Conservation (phyloP, 2,888 invertebrate genomes). For the Agonopterix alstromeriana region DNA sequence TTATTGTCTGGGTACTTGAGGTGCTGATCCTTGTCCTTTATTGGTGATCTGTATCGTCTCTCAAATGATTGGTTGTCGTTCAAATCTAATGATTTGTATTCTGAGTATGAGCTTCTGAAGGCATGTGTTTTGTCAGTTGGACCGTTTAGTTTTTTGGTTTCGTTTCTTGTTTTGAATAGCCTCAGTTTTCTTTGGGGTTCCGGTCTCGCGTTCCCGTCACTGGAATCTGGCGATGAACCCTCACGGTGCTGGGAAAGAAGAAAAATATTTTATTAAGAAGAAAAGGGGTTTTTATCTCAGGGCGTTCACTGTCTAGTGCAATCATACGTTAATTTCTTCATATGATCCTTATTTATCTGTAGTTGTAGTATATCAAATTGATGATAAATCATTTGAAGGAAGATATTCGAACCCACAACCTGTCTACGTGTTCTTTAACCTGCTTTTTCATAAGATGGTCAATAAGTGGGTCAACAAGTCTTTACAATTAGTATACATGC, state of each 20-base stretch:
- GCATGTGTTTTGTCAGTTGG: slow-evolving; percentile 43
- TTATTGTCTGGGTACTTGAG: slow-evolving; percentile 57
- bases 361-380: too few relatives aligned
- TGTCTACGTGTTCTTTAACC: too few relatives aligned
- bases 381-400: too few relatives aligned
- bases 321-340: too few relatives aligned
- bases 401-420: too few relatives aligned
- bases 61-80: slow-evolving; percentile 53
- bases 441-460: too few relatives aligned
- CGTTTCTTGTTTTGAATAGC: slow-evolving; percentile 85
- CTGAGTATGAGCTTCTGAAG: slow-evolving; percentile 45
- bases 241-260: slow-evolving; percentile 48
- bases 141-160: slow-evolving; percentile 78
- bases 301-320: too few relatives aligned
- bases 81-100: slow-evolving; percentile 57
- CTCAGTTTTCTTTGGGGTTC: slow-evolving; percentile 77
- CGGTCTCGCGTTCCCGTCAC: slow-evolving; percentile 65
- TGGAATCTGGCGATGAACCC: slow-evolving; percentile 78
- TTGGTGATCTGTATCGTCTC: slow-evolving; percentile 61
- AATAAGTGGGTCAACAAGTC: too few relatives aligned
- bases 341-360: too few relatives aligned
- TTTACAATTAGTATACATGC: too few relatives aligned
- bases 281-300: too few relatives aligned
- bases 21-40: slow-evolving; percentile 63
- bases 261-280: too few relatives aligned